A percentile compares a stretch with the other conserved stretches of the same genome.
These are phyloP conservation scores for Telmatherina bonti DNA, from an alignment of 2,797 vertebrate genomes.

Conservation along the genomic window DNA sequence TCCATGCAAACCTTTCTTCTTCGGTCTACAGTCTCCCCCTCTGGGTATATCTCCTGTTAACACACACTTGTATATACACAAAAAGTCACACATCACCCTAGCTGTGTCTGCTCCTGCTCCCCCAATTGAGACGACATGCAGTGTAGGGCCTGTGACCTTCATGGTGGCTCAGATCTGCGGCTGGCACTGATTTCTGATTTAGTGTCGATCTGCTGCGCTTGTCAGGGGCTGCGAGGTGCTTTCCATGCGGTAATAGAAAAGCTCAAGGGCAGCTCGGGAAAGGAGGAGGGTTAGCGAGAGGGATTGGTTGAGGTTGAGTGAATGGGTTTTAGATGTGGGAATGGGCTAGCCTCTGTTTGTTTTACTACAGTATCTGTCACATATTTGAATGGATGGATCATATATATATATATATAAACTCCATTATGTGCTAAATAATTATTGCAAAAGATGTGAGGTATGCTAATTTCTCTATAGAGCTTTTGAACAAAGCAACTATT, in stretches of 20 bases:
- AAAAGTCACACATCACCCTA: slow-evolving; percentile 58
- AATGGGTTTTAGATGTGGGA: slow-evolving; percentile 68
- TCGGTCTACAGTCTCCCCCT: slow-evolving; percentile 26
- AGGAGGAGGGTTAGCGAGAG: slow-evolving; percentile 67
- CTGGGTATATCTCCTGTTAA: slow-evolving; percentile 39
- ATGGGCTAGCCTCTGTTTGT: slow-evolving; percentile 65
- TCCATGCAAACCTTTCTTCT: slow-evolving; percentile 27
- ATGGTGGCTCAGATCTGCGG: slow-evolving; percentile 99
- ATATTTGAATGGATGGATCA: slow-evolving; percentile 55
- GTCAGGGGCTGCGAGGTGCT: slow-evolving; percentile 99
- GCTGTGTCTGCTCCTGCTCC: slow-evolving; percentile 80
- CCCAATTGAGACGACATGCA: slow-evolving; percentile 79
- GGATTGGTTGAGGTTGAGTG: slow-evolving; percentile 62
- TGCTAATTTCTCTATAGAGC: not conserved
- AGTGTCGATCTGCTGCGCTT: slow-evolving; percentile 99
- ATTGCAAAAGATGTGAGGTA: slow-evolving; percentile 17
- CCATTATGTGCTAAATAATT: slow-evolving; percentile 16
- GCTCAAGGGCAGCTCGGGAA: slow-evolving; percentile 92
- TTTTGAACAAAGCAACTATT: not conserved
- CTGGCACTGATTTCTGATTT: slow-evolving; percentile 99
- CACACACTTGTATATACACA: slow-evolving; percentile 7
- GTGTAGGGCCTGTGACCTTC: slow-evolving; percentile 97
- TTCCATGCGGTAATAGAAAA: slow-evolving; percentile 99
- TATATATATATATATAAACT: slow-evolving; percentile 42
- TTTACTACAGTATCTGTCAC: slow-evolving; percentile 61